Evolutionary conservation across 2,797 vertebrate species (phyloP).

Genomic region (Hippoglossus hippoglossus): DNA sequence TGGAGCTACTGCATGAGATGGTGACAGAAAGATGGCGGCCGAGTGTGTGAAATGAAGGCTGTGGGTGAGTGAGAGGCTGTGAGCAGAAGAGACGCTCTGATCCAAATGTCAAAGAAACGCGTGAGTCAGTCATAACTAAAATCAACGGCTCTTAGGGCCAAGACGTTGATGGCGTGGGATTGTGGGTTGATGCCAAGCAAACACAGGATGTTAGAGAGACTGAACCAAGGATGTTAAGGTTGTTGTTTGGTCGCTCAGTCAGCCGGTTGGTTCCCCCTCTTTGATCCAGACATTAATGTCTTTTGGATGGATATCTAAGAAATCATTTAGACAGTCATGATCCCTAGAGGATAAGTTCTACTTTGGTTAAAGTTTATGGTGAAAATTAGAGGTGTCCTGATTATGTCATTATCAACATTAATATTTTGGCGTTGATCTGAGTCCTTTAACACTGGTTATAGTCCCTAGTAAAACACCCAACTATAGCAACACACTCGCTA

Average conservation of each 20-base stretch:
- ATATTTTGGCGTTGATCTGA: too few relatives aligned
- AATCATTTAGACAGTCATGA: background rate
- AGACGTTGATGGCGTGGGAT: constrained; percentile 14
- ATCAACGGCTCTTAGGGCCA: constrained; percentile 15
- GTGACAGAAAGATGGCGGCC: constrained; percentile 34
- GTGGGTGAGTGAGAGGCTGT: constrained; percentile 30
- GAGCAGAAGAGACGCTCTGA: constrained; percentile 20
- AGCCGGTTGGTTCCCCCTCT: too few relatives aligned
- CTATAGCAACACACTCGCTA: too few relatives aligned
- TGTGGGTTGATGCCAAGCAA: constrained; percentile 8
- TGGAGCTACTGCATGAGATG: constrained; percentile 2
- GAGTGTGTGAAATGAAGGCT: constrained; percentile 36
- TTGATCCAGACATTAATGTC: too few relatives aligned
- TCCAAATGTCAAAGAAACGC: constrained; percentile 58
- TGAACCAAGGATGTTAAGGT: background rate
- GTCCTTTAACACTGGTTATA: too few relatives aligned
- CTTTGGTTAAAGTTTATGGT: background rate
- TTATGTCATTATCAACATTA: too few relatives aligned
- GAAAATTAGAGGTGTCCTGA: background rate
- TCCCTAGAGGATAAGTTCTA: background rate
- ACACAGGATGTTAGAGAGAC: constrained; percentile 10
- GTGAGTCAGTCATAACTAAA: constrained; percentile 27
- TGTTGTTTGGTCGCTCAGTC: too few relatives aligned
- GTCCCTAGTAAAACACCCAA: too few relatives aligned
- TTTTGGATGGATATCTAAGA: background rate